phyloP scores from a whole-genome alignment of 2,888 invertebrate species.

The Ethmia dodecea region DNA sequence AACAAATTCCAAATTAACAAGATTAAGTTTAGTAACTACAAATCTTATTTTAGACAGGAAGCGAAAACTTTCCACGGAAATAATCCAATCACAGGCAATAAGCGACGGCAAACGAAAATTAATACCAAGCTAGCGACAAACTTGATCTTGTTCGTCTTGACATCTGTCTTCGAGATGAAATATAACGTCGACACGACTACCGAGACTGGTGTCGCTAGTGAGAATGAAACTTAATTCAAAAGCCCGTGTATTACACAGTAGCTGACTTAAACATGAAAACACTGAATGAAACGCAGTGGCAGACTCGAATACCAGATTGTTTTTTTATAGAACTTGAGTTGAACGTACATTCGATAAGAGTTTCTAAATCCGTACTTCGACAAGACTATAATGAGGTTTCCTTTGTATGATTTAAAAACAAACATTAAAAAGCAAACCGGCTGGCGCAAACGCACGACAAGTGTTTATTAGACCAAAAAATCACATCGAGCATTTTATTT shows the following conservation, averaged over 20 bases:
- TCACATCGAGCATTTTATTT: constrained; percentile 45
- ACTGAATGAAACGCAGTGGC: too few relatives aligned
- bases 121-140: constrained; percentile 60
- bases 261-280: too few relatives aligned
- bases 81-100: constrained; percentile 67
- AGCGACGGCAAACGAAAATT: constrained; percentile 60
- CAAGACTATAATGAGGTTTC: constrained; percentile 25
- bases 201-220: constrained; percentile 1
- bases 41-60: constrained; percentile 50
- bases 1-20: constrained; percentile 27
- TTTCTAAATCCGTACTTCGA: constrained; percentile 20
- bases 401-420: constrained; percentile 53
- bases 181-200: constrained; percentile 38
- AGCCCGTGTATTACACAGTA: too few relatives aligned
- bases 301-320: too few relatives aligned
- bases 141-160: constrained; percentile 58
- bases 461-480: constrained; percentile 61
- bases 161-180: constrained; percentile 63
- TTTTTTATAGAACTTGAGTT: neutral
- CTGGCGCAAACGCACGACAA: constrained; percentile 47
- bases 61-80: constrained; percentile 55
- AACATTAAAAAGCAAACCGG: constrained; percentile 43
- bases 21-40: constrained; percentile 41
- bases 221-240: too few relatives aligned
- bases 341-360: too few relatives aligned